Conservation (phyloP, 2,888 invertebrate species). For the Nemoura dubitans region DNA sequence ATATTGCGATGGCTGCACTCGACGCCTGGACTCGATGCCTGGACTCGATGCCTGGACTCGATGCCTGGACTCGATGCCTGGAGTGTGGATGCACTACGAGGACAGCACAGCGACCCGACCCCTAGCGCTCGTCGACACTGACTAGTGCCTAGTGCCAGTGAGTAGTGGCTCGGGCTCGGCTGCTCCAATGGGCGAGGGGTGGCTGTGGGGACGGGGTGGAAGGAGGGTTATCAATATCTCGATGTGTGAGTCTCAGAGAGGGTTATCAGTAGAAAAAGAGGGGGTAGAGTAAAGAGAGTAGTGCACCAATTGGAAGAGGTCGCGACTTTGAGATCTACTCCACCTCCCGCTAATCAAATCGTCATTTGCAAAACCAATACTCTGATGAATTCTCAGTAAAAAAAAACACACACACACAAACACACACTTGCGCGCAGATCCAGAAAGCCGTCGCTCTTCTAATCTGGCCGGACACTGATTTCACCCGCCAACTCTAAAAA, state of each 20-base stretch:
- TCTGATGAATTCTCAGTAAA: background rate
- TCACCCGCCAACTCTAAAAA: background rate
- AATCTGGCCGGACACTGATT: background rate
- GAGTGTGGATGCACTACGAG: too few relatives aligned
- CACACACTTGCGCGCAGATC: too few relatives aligned
- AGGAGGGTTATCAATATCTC: constrained; percentile 31
- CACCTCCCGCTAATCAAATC: constrained; percentile 28
- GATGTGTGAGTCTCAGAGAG: constrained; percentile 31
- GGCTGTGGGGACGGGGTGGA: background rate
- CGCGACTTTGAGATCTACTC: constrained; percentile 27
- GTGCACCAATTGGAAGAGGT: constrained; percentile 40
- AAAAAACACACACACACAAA: background rate
- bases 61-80: background rate
- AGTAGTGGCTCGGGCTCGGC: background rate
- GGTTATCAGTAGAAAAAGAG: constrained; percentile 28
- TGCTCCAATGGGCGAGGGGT: constrained; percentile 8
- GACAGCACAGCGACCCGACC: background rate
- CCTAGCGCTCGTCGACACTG: background rate
- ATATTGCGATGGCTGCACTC: background rate
- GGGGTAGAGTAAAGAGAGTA: constrained; percentile 32
- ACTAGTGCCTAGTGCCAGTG: background rate
- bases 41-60: background rate
- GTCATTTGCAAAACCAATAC: constrained; percentile 34
- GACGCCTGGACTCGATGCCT: background rate
- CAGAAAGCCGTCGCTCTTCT: too few relatives aligned